phyloP scores from a whole-genome alignment of 2,888 invertebrate species.

The Rhodophaea formosa region DNA sequence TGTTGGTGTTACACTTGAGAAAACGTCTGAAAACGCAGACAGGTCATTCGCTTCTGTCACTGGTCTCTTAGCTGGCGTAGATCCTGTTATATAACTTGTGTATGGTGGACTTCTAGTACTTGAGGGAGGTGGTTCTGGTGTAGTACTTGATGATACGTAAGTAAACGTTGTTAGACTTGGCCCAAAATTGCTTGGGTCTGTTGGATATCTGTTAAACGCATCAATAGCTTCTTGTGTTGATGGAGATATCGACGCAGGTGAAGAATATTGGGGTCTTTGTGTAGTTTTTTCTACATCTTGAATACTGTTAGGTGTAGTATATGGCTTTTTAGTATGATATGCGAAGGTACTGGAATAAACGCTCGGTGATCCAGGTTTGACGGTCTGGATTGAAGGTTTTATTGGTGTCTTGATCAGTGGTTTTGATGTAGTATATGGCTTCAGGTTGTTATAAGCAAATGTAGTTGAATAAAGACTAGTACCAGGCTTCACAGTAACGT shows the following conservation, averaged over 20 bases:
- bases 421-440: slow-evolving; percentile 46
- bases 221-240: slow-evolving; percentile 73
- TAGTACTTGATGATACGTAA: slow-evolving; percentile 62
- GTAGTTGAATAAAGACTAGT: slow-evolving; percentile 21
- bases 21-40: slow-evolving; percentile 60
- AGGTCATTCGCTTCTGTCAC: slow-evolving; percentile 50
- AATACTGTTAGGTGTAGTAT: slow-evolving; percentile 58
- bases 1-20: slow-evolving; percentile 74
- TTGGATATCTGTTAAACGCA: slow-evolving; percentile 70
- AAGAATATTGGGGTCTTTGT: slow-evolving; percentile 52
- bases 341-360: slow-evolving; percentile 24
- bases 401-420: slow-evolving; percentile 23
- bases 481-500: slow-evolving; percentile 64
- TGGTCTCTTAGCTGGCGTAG: slow-evolving; percentile 75
- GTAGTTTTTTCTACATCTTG: slow-evolving; percentile 49
- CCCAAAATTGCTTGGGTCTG: slow-evolving; percentile 64
- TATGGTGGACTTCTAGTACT: slow-evolving; percentile 64
- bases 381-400: slow-evolving; percentile 30
- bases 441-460: slow-evolving; percentile 35
- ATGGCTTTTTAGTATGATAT: slow-evolving; percentile 43
- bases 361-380: slow-evolving; percentile 32
- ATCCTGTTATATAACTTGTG: slow-evolving; percentile 72
- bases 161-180: slow-evolving; percentile 66
- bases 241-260: slow-evolving; percentile 59
- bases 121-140: slow-evolving; percentile 49